phyloP scores from a whole-genome alignment of 2,113 vertebrate species.

The Hippoglossus stenolepis region DNA sequence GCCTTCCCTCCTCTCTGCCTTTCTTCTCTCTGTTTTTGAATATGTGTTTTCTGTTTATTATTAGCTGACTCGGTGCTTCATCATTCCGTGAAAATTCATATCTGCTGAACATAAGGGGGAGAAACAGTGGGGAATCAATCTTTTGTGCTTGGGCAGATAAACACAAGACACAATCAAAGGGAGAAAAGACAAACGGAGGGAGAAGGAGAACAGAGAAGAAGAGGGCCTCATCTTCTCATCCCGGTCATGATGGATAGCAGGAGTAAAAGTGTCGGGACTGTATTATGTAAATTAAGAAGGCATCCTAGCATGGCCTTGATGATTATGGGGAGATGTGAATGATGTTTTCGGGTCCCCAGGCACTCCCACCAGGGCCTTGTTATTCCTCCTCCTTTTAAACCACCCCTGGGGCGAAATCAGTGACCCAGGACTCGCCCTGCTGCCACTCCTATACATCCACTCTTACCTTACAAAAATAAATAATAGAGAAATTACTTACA shows the following conservation, averaged over 20 bases:
- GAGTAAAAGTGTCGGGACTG: slow-evolving; percentile 57
- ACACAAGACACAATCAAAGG: slow-evolving; percentile 69
- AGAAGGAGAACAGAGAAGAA: slow-evolving; percentile 46
- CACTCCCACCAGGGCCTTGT: slow-evolving; percentile 84
- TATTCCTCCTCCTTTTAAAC: slow-evolving; percentile 92
- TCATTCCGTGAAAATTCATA: slow-evolving; percentile 88
- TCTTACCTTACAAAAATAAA: not conserved
- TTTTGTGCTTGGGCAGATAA: slow-evolving; percentile 85
- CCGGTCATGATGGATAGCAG: slow-evolving; percentile 75
- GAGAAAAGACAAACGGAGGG: slow-evolving; percentile 53
- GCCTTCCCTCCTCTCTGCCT: slow-evolving; percentile 72
- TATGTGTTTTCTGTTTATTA: slow-evolving; percentile 84
- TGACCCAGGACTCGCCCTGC: slow-evolving; percentile 67
- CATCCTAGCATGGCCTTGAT: slow-evolving; percentile 91
- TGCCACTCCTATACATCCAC: slow-evolving; percentile 53
- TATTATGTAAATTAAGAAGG: slow-evolving; percentile 91
- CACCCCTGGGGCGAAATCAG: slow-evolving; percentile 89
- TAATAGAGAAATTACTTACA: slow-evolving; percentile 42
- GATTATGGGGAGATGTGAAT: slow-evolving; percentile 91
- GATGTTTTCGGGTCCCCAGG: slow-evolving; percentile 87
- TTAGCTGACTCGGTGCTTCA: slow-evolving; percentile 82
- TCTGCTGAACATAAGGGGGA: slow-evolving; percentile 87
- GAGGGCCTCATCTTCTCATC: slow-evolving; percentile 71
- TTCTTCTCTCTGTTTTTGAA: slow-evolving; percentile 77
- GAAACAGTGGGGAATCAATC: slow-evolving; percentile 88